Base-by-base conservation (phyloP, 2,888 invertebrate genomes). In the Plutella xylostella region DNA sequence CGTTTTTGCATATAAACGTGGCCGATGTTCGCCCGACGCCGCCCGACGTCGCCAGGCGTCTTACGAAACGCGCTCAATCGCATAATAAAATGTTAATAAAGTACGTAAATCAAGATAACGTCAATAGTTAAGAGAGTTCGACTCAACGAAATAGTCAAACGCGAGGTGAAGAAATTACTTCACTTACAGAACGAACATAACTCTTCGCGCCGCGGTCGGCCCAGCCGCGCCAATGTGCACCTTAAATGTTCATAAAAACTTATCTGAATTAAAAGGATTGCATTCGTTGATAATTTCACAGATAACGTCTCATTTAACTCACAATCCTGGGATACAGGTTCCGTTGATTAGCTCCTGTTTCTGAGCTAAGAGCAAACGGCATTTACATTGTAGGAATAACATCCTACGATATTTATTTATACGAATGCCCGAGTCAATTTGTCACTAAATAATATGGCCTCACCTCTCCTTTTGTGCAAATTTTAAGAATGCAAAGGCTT, bases 61-160 rank as follows among this genome's bases (percentile, higher is more conserved):
- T 63, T 60, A 66, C 58, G 58, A 63, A 67, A 72, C 60, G 61
- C 63, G 57, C 65, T 69, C 65, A 64, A 63, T 68, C 65, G 62
- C 63, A 63, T 74, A 73, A 75, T 78, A 78, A 76, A 79, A 78
- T 79, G 73, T 74, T 75, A 75, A 77, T 77, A 76, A 77, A 74
- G 68, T 61, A 62, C 64, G 70, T 79, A 79, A 77, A 79, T 79
- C 78, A 79, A 78, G 78, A 78, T 79, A 77, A 72, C 70, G 74
- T 77, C 77, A 71, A 73, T 70, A 73, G 72, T 70, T 72, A 70
- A 71, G 68, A 61, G 60, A 68, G 65, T 68, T 65, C 61, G 68
- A 72, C 63, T 71, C 68, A 65, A 72, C 70, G 66, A 68, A 70
- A 75, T 70, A 71, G 72, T 70, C 65, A 63, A 60, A 53, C 57